Evolutionary conservation across 2,888 invertebrate species (phyloP).

Genomic region (Quadroppia sp.): DNA sequence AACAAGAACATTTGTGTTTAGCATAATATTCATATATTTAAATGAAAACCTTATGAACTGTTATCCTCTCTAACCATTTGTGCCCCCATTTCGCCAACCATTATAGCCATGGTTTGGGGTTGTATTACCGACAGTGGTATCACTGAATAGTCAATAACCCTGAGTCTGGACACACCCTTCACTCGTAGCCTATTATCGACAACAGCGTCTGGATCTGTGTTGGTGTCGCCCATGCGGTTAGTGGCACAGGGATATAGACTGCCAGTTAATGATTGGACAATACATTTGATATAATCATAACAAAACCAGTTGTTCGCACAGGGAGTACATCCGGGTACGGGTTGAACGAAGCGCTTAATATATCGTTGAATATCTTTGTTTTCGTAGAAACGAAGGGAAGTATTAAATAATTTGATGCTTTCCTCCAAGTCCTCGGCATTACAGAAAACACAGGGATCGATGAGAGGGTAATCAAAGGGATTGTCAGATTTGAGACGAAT

Average conservation of each 20-base stretch:
- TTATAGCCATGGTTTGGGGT: conserved; percentile 9
- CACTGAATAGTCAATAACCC: conserved; percentile 38
- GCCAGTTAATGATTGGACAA: too few species aligned
- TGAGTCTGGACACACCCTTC: conserved; percentile 3
- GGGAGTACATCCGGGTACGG: conserved; percentile 6
- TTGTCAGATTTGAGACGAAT: conserved; percentile 11
- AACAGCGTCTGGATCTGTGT: not conserved
- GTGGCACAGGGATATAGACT: too few species aligned
- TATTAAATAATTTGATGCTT: conserved; percentile 8
- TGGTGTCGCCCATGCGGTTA: conserved; percentile 28
- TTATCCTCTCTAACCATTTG: too few species aligned
- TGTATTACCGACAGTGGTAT: conserved; percentile 18
- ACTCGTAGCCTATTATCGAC: conserved; percentile 31
- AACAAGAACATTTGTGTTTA: too few species aligned
- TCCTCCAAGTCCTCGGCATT: conserved; percentile 11
- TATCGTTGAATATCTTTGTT: not conserved
- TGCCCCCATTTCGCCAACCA: conserved; percentile 41
- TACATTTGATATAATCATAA: conserved; percentile 32
- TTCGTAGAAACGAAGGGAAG: conserved; percentile 6
- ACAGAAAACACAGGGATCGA: not conserved
- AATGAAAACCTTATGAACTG: too few species aligned
- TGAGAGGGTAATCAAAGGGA: conserved; percentile 7
- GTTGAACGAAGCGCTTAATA: not conserved
- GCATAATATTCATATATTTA: too few species aligned
- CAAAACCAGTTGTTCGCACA: not conserved